Evolutionary conservation across 2,888 invertebrate species (phyloP).

Genomic region (Sinohyriopsis cumingii): DNA sequence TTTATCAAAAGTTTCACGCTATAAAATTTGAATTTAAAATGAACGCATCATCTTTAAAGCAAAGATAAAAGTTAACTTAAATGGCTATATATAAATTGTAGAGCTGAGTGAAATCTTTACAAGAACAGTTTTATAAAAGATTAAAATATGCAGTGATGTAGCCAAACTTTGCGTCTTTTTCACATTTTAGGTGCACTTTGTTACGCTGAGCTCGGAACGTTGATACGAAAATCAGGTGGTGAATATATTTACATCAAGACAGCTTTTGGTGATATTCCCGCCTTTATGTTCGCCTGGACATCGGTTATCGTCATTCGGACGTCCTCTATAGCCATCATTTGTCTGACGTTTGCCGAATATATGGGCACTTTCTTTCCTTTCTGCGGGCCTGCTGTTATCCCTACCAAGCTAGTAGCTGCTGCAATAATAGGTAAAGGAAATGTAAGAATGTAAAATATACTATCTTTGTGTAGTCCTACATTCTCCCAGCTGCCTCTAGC

Average conservation of each 20-base stretch:
- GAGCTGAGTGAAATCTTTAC: too few relatives aligned
- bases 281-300: conserved; percentile 76
- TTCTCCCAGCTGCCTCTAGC: background rate
- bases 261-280: conserved; percentile 73
- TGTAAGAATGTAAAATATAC: background rate
- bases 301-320: conserved; percentile 64
- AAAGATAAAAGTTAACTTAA: too few relatives aligned
- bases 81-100: too few relatives aligned
- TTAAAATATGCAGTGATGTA: too few relatives aligned
- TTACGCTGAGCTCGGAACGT: conserved; percentile 86
- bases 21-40: too few relatives aligned
- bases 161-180: too few relatives aligned
- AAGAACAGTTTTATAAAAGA: too few relatives aligned
- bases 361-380: conserved; percentile 57
- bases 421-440: conserved; percentile 48
- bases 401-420: conserved; percentile 52
- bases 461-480: background rate
- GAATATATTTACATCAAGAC: conserved; percentile 82
- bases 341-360: conserved; percentile 72
- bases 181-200: conserved; percentile 80
- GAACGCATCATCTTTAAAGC: too few relatives aligned
- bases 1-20: too few relatives aligned
- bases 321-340: conserved; percentile 71
- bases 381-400: conserved; percentile 54
- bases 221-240: conserved; percentile 85